phyloP scores from a whole-genome alignment of 2,797 vertebrate species.

The Furcifer pardalis region DNA sequence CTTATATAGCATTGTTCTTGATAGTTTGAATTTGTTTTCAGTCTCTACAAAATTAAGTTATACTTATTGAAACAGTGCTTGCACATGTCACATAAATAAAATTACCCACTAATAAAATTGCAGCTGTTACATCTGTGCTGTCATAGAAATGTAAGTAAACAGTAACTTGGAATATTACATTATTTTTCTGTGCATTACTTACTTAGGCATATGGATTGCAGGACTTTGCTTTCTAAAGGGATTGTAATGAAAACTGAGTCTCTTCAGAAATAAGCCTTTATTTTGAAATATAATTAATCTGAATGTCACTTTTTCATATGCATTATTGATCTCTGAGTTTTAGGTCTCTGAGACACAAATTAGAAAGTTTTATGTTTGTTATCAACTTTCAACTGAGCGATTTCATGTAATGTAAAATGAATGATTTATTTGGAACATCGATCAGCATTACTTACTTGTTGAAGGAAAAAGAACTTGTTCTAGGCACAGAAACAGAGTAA shows the following conservation, averaged over 20 bases:
- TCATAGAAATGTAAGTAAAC: slow-evolving; percentile 7
- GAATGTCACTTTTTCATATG: neutral
- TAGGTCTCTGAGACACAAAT: neutral
- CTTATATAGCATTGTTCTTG: neutral
- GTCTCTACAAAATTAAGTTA: slow-evolving; percentile 9
- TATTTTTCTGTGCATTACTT: neutral
- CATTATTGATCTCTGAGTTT: neutral
- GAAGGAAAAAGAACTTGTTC: neutral
- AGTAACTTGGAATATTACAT: slow-evolving; percentile 12
- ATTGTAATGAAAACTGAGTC: neutral
- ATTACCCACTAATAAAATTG: slow-evolving; percentile 18
- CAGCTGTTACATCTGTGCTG: slow-evolving; percentile 22
- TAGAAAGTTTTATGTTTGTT: slow-evolving; percentile 5
- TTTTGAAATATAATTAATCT: slow-evolving; percentile 12
- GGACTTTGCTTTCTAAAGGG: neutral
- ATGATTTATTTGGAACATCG: slow-evolving; percentile 1
- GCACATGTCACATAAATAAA: slow-evolving; percentile 7
- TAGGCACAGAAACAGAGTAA: neutral
- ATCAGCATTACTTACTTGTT: neutral
- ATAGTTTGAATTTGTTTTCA: slow-evolving; percentile 7
- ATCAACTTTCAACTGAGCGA: neutral
- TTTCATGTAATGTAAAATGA: neutral
- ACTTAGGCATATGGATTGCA: neutral
- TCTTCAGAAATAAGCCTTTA: slow-evolving; percentile 12
- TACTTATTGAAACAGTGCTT: neutral